phyloP scores from a whole-genome alignment of 1,140 invertebrate species.

The Bombus sylvicola region DNA sequence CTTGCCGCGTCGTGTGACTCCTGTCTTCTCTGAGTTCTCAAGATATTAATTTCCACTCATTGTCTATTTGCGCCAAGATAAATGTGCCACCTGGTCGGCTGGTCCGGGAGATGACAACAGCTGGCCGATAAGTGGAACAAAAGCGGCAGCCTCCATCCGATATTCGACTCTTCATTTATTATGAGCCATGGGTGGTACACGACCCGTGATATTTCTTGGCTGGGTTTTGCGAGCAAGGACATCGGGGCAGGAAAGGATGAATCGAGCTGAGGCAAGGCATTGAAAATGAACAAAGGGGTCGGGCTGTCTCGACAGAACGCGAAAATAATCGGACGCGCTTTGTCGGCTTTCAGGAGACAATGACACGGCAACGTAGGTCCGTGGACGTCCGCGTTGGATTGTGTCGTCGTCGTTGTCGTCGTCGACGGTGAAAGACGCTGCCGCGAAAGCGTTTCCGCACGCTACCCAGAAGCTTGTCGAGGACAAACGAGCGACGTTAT shows the following conservation, averaged over 20 bases:
- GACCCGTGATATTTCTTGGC: background rate
- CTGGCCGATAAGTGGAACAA: background rate
- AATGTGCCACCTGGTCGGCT: background rate
- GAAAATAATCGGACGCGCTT: slow-evolving; percentile 62
- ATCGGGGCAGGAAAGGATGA: slow-evolving; percentile 18
- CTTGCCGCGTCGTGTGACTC: no score
- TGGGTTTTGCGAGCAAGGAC: slow-evolving; percentile 3
- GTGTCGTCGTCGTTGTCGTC: background rate
- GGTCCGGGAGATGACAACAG: no score
- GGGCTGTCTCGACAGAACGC: slow-evolving; percentile 37
- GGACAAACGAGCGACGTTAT: slow-evolving; percentile 61
- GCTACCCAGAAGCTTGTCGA: slow-evolving; percentile 14
- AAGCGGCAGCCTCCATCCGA: background rate
- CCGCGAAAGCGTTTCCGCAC: slow-evolving; percentile 26
- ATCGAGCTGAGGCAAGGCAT: slow-evolving; percentile 44
- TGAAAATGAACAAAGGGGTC: slow-evolving; percentile 49
- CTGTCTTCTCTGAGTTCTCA: no score
- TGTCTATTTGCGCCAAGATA: background rate
- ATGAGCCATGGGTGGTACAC: background rate
- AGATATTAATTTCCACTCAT: background rate
- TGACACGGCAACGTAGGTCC: slow-evolving; percentile 10
- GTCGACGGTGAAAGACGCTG: slow-evolving; percentile 27
- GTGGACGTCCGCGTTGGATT: background rate
- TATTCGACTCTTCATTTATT: background rate
- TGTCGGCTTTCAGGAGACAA: slow-evolving; percentile 48